phyloP scores from a whole-genome alignment of 2,113 vertebrate species.

The Sminthopsis crassicaudata region DNA sequence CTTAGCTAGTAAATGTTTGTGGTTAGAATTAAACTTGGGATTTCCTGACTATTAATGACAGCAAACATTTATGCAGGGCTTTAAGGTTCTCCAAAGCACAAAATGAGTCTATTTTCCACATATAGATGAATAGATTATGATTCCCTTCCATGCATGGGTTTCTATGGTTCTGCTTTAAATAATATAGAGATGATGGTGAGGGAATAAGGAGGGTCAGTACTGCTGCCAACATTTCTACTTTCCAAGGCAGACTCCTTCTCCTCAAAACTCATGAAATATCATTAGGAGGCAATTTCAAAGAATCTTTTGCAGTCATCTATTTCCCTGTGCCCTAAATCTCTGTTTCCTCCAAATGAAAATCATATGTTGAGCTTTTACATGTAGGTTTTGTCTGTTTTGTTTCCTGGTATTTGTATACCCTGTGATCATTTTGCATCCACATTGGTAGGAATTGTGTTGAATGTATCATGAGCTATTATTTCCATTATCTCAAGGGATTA shows the following conservation, averaged over 20 bases:
- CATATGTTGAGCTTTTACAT: background rate
- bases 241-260: background rate
- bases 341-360: background rate
- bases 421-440: background rate
- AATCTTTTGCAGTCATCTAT: background rate
- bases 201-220: background rate
- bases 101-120: too few species aligned
- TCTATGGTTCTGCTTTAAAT: background rate
- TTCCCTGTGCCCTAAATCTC: background rate
- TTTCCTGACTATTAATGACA: too few species aligned
- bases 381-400: background rate
- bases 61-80: too few species aligned
- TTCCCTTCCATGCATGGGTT: background rate
- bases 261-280: background rate
- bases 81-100: too few species aligned
- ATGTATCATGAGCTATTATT: conserved; percentile 7
- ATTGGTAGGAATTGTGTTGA: background rate
- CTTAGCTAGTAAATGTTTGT: too few species aligned
- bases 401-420: background rate
- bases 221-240: background rate
- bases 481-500: background rate
- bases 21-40: too few species aligned
- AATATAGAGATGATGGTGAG: background rate
- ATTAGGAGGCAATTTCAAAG: background rate
- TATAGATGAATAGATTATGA: background rate